Conservation (phyloP, 2,797 vertebrate species). For the Cuniculus paca region DNA sequence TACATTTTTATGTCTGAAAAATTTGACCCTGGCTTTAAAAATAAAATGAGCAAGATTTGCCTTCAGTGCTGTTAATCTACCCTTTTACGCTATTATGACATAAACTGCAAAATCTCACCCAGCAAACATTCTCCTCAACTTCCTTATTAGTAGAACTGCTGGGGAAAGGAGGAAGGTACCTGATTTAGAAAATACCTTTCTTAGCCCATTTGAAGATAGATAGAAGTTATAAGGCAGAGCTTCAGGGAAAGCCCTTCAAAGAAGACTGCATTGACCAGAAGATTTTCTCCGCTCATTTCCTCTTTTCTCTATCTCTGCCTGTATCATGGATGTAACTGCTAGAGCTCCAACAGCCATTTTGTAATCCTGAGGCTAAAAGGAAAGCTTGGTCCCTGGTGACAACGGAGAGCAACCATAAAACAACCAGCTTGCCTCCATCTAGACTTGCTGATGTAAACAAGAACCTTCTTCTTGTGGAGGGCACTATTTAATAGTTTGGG, state of each 20-base stretch:
- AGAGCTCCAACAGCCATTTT: neutral
- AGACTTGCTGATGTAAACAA: neutral
- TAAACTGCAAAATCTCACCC: neutral
- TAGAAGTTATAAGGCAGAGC: neutral
- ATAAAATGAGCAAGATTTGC: neutral
- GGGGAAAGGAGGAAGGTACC: neutral
- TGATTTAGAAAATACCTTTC: conserved; percentile 7
- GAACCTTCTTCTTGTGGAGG: neutral
- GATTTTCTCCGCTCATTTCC: neutral
- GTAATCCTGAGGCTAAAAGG: neutral
- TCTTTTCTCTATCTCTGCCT: neutral
- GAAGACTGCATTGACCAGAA: neutral
- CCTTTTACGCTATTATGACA: neutral
- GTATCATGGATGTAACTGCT: neutral
- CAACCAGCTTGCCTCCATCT: neutral
- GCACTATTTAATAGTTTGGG: neutral
- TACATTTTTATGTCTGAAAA: conserved; percentile 10
- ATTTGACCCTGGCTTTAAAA: neutral
- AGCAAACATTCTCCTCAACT: neutral
- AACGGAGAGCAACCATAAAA: neutral
- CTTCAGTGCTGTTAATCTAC: neutral
- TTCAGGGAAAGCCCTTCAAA: neutral
- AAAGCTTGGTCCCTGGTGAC: neutral
- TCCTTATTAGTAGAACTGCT: neutral
- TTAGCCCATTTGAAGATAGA: neutral